Percentiles rank a stretch among this genome's conserved stretches.
phyloP scores from a whole-genome alignment of 2,888 invertebrate species.

The Synergus japonicus region DNA sequence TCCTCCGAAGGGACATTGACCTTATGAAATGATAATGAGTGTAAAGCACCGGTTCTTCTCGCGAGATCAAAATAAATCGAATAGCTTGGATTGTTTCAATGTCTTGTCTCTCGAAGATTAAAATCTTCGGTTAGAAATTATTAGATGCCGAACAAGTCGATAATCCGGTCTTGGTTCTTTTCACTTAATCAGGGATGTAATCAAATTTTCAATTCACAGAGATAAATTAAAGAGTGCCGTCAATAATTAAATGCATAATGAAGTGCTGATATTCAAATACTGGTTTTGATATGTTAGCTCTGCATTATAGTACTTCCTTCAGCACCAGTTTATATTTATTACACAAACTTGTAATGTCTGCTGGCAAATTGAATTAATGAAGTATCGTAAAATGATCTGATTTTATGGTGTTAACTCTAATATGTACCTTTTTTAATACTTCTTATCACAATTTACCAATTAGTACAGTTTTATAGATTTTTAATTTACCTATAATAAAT shows the following conservation, averaged over 20 bases:
- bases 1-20: slow-evolving; percentile 2
- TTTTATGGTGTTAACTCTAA: not conserved
- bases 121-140: slow-evolving; percentile 11
- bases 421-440: too few relatives aligned
- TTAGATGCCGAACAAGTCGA: not conserved
- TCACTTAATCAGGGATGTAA: slow-evolving; percentile 5
- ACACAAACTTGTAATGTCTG: slow-evolving; percentile 20
- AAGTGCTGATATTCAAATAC: slow-evolving; percentile 21
- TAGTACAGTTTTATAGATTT: not conserved
- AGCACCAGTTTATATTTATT: slow-evolving; percentile 15
- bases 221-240: slow-evolving; percentile 19
- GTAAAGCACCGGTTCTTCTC: slow-evolving; percentile 14
- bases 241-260: slow-evolving; percentile 25
- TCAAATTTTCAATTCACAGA: slow-evolving; percentile 26
- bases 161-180: slow-evolving; percentile 7
- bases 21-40: not conserved
- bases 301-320: not conserved
- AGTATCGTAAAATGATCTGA: slow-evolving; percentile 1
- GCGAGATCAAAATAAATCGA: slow-evolving; percentile 22
- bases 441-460: not conserved
- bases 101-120: slow-evolving; percentile 13
- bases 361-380: slow-evolving; percentile 2
- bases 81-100: slow-evolving; percentile 36
- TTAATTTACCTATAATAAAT: too few relatives aligned
- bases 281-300: slow-evolving; percentile 17